Base-by-base conservation (phyloP, 1,140 invertebrate species). In the Trichoplusia ni region DNA sequence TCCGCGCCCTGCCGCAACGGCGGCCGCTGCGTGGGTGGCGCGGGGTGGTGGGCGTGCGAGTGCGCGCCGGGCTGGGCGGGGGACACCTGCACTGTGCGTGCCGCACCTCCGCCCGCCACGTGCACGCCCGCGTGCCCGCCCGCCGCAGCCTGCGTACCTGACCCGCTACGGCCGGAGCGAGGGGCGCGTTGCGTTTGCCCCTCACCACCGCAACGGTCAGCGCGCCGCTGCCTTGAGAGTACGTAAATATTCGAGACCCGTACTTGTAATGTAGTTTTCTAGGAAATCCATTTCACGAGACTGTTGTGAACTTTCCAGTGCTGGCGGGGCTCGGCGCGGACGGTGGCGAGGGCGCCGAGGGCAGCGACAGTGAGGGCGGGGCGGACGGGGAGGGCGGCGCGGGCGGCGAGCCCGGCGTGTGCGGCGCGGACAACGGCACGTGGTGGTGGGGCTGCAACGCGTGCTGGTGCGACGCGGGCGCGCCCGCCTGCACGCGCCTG, bases 51-150 rank as follows among this genome's bases (percentile, higher is more conserved):
- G 83, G 90, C 93, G 5, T 96, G 95, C 81, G 93, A 96, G 71
- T 98, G 96, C 83, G 93, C 95, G 0, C 87, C 93, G 16, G 97
- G 97, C 2, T 98, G 97, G 88, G 94, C 93, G 0, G 95, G 95
- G 73, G 92, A 69, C 92, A 96, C 68, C 95, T 97, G 91, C 93
- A 92, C 40, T 16, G 94, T 69, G 95, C 96, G 2, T 97, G 96
- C 21, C 97, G 97, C 23, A 93, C 95, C 77, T 94, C 95, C 14
- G 94, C 95, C 46, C 95, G 94, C 11, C 97, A 96, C 82, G 2
- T 67, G 90, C 86, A 74, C 42, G 84, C 79, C 66, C 44, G 21
- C 71, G 60, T 84, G 75, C 53, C 78, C 80, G 5, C 27, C 82
- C 18, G 78, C 81, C 4, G 75, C 82, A 1, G 44, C 67, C 1